Evolutionary conservation across 2,113 vertebrate genomes (phyloP).

Genomic region (Halcyon senegalensis): DNA sequence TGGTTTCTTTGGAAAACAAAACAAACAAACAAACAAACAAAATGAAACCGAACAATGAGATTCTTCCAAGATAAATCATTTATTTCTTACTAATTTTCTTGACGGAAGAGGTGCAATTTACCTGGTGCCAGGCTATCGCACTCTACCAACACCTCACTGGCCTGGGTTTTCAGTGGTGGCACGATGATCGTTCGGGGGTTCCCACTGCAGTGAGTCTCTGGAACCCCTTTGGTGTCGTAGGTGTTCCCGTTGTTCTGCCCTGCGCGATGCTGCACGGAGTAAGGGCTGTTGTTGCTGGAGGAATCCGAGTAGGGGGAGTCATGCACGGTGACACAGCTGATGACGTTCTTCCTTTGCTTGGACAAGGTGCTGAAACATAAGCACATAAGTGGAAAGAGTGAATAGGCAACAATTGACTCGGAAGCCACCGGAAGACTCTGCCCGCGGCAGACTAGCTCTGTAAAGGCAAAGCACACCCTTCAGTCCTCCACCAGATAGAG

Average conservation of each 20-base stretch:
- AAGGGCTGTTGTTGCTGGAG: slow-evolving; percentile 94
- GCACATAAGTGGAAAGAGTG: slow-evolving; percentile 5
- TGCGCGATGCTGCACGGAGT: slow-evolving; percentile 81
- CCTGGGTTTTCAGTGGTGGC: slow-evolving; percentile 93
- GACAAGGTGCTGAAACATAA: slow-evolving; percentile 84
- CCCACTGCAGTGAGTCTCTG: slow-evolving; percentile 88
- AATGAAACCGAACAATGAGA: slow-evolving; percentile 71
- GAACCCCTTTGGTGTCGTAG: slow-evolving; percentile 87
- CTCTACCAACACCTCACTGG: slow-evolving; percentile 86
- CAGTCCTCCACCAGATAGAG: not conserved
- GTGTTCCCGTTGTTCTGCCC: slow-evolving; percentile 75
- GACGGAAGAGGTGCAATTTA: slow-evolving; percentile 70
- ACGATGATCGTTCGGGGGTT: slow-evolving; percentile 95
- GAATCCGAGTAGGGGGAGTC: slow-evolving; percentile 96
- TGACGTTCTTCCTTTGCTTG: slow-evolving; percentile 98
- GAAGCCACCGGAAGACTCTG: not conserved
- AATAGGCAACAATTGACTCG: accelerated
- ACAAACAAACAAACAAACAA: slow-evolving; percentile 61
- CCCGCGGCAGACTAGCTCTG: accelerated
- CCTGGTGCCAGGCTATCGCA: slow-evolving; percentile 92
- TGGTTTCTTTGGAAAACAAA: slow-evolving; percentile 47
- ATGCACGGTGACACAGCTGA: slow-evolving; percentile 98
- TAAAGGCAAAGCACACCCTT: not conserved
- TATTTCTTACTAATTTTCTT: slow-evolving; percentile 65
- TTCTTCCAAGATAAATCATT: slow-evolving; percentile 68